Base-by-base conservation (phyloP, 2,797 vertebrate genomes). In the Sebastes taczanowskii region DNA sequence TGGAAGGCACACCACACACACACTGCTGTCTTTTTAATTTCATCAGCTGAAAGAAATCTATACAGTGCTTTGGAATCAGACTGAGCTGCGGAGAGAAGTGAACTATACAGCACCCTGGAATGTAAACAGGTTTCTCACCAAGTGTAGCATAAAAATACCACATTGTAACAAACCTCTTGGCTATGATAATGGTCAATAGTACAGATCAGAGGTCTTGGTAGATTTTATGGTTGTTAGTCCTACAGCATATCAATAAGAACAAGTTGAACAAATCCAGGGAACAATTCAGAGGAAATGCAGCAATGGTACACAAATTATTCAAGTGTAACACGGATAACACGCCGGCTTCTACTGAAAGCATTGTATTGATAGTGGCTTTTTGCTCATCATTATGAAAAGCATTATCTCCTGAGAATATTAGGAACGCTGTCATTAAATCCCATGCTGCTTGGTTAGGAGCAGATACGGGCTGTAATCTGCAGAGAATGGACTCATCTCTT, bases 1-100 rank as follows among this genome's bases (percentile, higher is more conserved):
- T 94, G 88, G 90, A 90, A 95, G 95, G 95, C 94, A 95, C 93
- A 94, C 93, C 95, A 94, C 95, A 95, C 93, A 96, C 95, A 96
- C 93, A 93, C 92, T 86, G 94, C 94, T 95, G 95, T 95, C 95
- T 96, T 96, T 96, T 96, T 96, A 95, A 96, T 96, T 96, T 96
- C 95, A 95, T 95, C 94, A 95, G 94, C 95, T 95, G 94, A 93
- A 94, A 95, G 93, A 96, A 96, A 96, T 95, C 95, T 95, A 96
- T 95, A 96, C 94, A 90, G 91, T 82, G 90, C 93, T 94, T 93
- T 91, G 92, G 93, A 94, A 94, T 93, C 91, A 49, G 82, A 93
- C 89, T 89, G 87, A 88, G 92, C 90, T 42, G 90, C 67, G 32
- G 88, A 89, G 87, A 90, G 87, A 88, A 93, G 91, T 93, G 91